Evolutionary conservation across 2,113 vertebrate species (phyloP), one percentile per base, ranked within the genome.

Genomic region (Apteryx mantelli): DNA sequence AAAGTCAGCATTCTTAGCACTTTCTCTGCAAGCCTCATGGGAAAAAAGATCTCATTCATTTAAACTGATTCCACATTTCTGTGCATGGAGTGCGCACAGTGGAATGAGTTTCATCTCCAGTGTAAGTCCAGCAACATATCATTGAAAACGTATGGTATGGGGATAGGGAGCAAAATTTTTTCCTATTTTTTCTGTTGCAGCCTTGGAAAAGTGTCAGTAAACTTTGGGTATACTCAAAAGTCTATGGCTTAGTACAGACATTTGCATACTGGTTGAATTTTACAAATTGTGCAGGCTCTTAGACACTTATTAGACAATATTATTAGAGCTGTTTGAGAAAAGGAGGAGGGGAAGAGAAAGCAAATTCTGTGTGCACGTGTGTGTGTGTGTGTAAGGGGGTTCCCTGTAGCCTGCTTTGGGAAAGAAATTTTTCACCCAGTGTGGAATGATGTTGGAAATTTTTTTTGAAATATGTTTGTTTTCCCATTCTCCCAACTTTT

Each of bases 261-360:
- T 61, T 82, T 94, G 86, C 42, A 21, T 52, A 91, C 74, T 66
- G 71, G 85, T 17, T 73, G 82, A 63, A 91, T 95, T 92, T 83
- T 95, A 21, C 24, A n/a, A 66, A 77, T 86, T 70, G 40, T 70
- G 34, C 70, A 63, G 86, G 50, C 63, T 89, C 77, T 77, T 52
- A 73, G 81, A 52, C 48, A 24, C 86, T 93, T 92, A 81, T 6
- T 86, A 84, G 61, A 69, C 38, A 60, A 15, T 69, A 82, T 89
- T 71, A 46, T 36, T 55, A 42, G 81, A 82, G 34, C 58, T 79
- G n/a, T 68, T 91, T 89, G 81, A 60, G 30, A 44, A 82, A 89
- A 81, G 60, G 32, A 83, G 25, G 36, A 65, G 21, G 2, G 40
- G 52, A 64, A 78, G 36, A 71, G 61, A 68, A 86, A 90, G 80